Evolutionary conservation across 2,113 vertebrate species (phyloP).

Genomic region (Periophthalmus modestus): DNA sequence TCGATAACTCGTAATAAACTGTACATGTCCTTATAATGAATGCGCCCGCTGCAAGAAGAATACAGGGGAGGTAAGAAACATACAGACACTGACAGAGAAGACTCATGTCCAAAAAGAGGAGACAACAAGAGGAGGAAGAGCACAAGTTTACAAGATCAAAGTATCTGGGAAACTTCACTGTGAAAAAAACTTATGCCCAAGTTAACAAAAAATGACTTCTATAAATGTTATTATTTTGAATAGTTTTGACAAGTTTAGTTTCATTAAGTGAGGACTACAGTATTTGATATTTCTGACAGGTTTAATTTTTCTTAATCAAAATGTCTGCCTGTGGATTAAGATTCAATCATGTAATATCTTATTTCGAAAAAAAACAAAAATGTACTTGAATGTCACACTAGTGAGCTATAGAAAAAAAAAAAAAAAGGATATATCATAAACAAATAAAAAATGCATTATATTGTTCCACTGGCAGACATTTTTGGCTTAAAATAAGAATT

Average conservation of each 20-base stretch:
- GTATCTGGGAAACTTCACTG: slow-evolving; percentile 48
- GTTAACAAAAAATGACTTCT: background rate
- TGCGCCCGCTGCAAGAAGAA: slow-evolving; percentile 96
- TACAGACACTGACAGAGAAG: slow-evolving; percentile 43
- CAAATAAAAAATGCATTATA: background rate
- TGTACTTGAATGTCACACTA: too few relatives aligned
- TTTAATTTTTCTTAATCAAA: too few relatives aligned
- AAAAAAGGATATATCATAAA: background rate
- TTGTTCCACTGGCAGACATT: background rate
- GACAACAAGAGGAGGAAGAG: slow-evolving; percentile 71
- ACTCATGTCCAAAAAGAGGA: slow-evolving; percentile 60
- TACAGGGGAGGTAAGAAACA: slow-evolving; percentile 86
- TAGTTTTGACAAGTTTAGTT: too few relatives aligned
- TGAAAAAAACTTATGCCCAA: background rate
- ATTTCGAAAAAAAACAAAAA: too few relatives aligned
- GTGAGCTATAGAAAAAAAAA: background rate
- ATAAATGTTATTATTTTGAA: background rate
- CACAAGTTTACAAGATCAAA: slow-evolving; percentile 68
- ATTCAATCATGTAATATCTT: too few relatives aligned
- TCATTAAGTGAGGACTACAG: too few relatives aligned
- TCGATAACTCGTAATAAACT: slow-evolving; percentile 98
- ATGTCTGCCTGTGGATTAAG: too few relatives aligned
- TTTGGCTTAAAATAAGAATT: too few relatives aligned
- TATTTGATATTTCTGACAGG: too few relatives aligned
- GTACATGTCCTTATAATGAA: slow-evolving; percentile 99